Evolutionary conservation across 2,888 invertebrate species (phyloP).

Genomic region (Synergus gifuensis): DNA sequence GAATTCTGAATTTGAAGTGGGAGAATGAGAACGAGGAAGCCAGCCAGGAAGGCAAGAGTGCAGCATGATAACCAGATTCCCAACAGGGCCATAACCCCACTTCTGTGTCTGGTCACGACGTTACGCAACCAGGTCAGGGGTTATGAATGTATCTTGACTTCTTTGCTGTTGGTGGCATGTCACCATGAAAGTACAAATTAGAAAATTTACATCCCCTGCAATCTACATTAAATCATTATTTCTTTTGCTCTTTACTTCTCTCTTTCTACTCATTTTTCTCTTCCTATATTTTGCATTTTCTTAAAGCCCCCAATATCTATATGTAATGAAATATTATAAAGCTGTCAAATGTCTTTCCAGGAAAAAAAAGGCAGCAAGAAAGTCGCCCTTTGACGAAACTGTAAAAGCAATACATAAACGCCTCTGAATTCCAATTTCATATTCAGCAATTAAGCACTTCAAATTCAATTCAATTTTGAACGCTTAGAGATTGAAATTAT

Average conservation of each 20-base stretch:
- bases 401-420: too few relatives aligned
- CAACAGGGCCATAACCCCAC: conserved; percentile 24
- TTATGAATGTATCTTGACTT: conserved; percentile 7
- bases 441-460: too few relatives aligned
- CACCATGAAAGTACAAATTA: neutral
- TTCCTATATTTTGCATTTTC: neutral
- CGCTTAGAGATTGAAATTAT: too few relatives aligned
- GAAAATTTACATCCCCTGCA: neutral
- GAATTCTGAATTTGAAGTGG: conserved; percentile 14
- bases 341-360: too few relatives aligned
- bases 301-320: neutral
- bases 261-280: neutral
- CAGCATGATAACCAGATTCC: conserved; percentile 35
- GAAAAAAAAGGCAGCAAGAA: too few relatives aligned
- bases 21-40: conserved; percentile 4
- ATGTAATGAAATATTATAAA: too few relatives aligned
- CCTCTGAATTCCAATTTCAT: too few relatives aligned
- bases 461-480: too few relatives aligned
- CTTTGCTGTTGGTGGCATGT: neutral
- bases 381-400: too few relatives aligned
- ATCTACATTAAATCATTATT: neutral
- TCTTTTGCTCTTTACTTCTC: neutral
- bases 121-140: conserved; percentile 19
- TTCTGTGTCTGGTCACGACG: conserved; percentile 33
- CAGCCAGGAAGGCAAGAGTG: neutral